Evolutionary conservation across 2,888 invertebrate genomes (phyloP).

Genomic region (Fragum sueziense): DNA sequence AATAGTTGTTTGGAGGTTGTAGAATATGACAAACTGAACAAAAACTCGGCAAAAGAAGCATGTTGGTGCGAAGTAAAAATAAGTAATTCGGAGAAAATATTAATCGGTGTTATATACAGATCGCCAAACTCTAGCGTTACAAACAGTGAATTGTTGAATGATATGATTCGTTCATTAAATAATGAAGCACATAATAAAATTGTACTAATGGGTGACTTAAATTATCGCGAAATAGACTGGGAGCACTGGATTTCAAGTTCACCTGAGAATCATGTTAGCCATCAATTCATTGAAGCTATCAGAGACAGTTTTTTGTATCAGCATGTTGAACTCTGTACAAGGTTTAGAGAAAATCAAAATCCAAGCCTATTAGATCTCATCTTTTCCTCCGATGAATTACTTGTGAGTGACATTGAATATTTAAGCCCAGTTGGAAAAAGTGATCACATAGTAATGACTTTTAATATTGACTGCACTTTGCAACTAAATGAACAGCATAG

Average conservation of each 20-base stretch:
- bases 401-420: background rate
- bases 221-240: constrained; percentile 10
- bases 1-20: background rate
- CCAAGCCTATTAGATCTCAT: constrained; percentile 1
- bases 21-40: background rate
- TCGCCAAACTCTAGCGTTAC: background rate
- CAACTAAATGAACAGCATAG: too few species aligned
- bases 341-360: background rate
- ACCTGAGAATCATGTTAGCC: background rate
- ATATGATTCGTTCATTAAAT: background rate
- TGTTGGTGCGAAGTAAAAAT: constrained; percentile 6
- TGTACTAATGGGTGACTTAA: constrained; percentile 12
- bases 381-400: background rate
- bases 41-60: background rate
- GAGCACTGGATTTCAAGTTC: background rate
- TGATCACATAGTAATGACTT: constrained; percentile 1
- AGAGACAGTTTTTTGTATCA: background rate
- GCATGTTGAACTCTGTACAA: background rate
- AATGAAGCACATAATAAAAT: constrained; percentile 4
- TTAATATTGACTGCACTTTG: background rate
- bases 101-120: background rate
- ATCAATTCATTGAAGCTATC: constrained; percentile 6
- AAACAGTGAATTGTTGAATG: constrained; percentile 2
- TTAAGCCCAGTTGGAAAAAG: background rate
- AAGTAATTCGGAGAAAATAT: background rate